Percentiles rank a stretch among this genome's conserved stretches.
phyloP scores from a whole-genome alignment of 2,113 vertebrate genomes.

The Dasyornis broadbenti region DNA sequence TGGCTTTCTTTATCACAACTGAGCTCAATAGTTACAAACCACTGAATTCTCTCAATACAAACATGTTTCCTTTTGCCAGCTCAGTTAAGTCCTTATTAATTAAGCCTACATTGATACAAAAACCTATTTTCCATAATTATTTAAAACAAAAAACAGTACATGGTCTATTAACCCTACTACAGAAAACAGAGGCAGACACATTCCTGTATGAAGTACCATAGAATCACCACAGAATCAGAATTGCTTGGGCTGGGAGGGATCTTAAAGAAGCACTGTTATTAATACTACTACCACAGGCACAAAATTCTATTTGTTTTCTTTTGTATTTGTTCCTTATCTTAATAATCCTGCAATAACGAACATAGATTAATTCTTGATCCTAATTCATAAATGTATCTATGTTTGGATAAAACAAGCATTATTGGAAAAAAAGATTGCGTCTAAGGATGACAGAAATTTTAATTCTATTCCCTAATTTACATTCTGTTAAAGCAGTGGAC shows the following conservation, averaged over 20 bases:
- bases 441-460: not conserved
- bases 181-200: not conserved
- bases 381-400: not conserved
- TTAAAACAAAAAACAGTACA: not conserved
- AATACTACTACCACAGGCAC: not conserved
- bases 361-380: not conserved
- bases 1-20: not conserved
- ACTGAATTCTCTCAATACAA: not conserved
- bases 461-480: not conserved
- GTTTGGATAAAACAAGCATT: not conserved
- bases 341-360: not conserved
- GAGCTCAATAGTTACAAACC: not conserved
- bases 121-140: not conserved
- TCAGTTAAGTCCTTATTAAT: not conserved
- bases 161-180: not conserved
- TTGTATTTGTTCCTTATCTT: not conserved
- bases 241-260: not conserved
- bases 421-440: not conserved
- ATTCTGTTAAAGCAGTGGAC: slow-evolving; percentile 1
- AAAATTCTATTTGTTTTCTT: not conserved
- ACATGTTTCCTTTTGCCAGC: not conserved
- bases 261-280: not conserved
- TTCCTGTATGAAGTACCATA: not conserved
- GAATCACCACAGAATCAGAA: not conserved
- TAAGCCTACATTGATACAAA: not conserved